Base-by-base conservation (phyloP, 2,113 vertebrate genomes). In the Chaetura pelagica region DNA sequence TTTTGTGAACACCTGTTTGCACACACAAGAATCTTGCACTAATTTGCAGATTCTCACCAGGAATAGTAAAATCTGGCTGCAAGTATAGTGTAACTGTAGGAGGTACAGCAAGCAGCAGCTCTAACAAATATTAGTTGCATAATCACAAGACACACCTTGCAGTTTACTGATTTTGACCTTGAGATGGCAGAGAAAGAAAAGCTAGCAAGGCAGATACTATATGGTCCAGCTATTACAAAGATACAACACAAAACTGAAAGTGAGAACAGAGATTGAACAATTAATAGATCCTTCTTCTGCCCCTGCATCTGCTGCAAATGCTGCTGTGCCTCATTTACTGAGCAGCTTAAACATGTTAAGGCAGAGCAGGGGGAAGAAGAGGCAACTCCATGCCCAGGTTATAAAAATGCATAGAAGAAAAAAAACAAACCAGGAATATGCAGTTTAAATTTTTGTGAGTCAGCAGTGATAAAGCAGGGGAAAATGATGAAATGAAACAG, bases 121-220 rank as follows among this genome's bases (percentile, higher is more conserved):
- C 74, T 75, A 89, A 94, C 48, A 94, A 92, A 61, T 61, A 78
- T 32, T 27, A 71, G 73, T 79, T 84, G 87, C 75, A 68, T 74
- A 90, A 88, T 78, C 76, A 71, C 84, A 89, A 86, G 73, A 74
- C 54, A 74, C 80, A 92, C 91, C 85, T 89, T 64, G 76, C 76
- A 71, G 29, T 90, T 89, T 78, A 87, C 77, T 89, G 71, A 72
- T 84, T 90, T 87, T 87, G 94, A 92, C 89, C 89, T 92, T 91
- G 93, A 96, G 86, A 87, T 67, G 80, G 38, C 86, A 95, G 20
- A 94, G 55, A 84, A 89, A 81, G 63, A 88, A 75, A 88, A 90
- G 66, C 52, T 64, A 91, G 35, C 49, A 49, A 62, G 59, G 76
- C 61, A 92, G 86, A 87, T 55, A 32, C 46, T 92, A 32, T 35